Percentiles rank a stretch among this genome's conserved stretches.
Evolutionary conservation across 2,888 invertebrate genomes (phyloP).

Genomic region (Plemyria rubiginata): DNA sequence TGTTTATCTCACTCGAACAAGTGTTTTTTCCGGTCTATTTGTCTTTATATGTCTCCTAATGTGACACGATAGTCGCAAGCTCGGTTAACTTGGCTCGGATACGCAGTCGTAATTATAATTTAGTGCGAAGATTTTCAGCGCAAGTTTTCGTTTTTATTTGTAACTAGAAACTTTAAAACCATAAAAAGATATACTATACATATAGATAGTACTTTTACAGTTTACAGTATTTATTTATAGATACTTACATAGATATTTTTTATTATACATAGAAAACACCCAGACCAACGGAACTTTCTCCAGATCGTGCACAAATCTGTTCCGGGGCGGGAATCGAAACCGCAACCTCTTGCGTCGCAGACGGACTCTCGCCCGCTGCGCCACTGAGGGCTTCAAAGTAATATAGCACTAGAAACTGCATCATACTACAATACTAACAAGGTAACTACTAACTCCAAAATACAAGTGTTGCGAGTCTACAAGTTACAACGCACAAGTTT

Average conservation of each 20-base stretch:
- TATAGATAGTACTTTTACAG: too few species aligned
- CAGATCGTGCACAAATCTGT: too few species aligned
- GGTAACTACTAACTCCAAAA: conserved; percentile 40
- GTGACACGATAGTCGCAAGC: conserved; percentile 79
- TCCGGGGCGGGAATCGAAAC: too few species aligned
- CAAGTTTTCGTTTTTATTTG: conserved; percentile 24
- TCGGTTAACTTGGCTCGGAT: conserved; percentile 71
- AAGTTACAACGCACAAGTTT: conserved; percentile 51
- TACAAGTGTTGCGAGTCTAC: conserved; percentile 45
- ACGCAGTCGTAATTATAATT: conserved; percentile 41
- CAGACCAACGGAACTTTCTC: too few species aligned
- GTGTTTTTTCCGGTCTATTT: conserved; percentile 82
- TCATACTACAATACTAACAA: conserved; percentile 46
- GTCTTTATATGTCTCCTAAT: conserved; percentile 80
- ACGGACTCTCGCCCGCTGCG: too few species aligned
- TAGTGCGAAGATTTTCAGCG: conserved; percentile 32
- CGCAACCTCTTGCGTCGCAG: too few species aligned
- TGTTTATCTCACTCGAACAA: conserved; percentile 74
- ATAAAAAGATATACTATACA: too few species aligned
- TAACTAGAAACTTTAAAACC: conserved; percentile 4
- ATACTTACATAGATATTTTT: too few species aligned
- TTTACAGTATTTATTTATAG: too few species aligned
- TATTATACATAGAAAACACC: too few species aligned
- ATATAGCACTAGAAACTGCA: not conserved
- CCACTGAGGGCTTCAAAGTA: too few species aligned